These are phyloP conservation scores for Cerastis rubricosa DNA, from an alignment of 2,888 invertebrate species.

Conservation along the genomic window DNA sequence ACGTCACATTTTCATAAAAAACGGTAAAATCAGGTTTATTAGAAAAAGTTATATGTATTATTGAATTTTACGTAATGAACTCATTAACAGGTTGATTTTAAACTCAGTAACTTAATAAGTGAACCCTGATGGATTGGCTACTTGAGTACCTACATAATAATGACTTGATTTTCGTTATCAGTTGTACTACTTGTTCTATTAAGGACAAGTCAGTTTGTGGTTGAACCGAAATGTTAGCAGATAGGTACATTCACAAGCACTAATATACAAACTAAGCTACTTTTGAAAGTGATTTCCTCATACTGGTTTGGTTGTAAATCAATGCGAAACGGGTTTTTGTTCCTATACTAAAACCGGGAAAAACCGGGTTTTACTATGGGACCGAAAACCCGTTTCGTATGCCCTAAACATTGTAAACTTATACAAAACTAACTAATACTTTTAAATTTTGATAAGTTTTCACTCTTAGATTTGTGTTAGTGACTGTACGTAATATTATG, in stretches of 20 bases:
- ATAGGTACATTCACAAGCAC: not conserved
- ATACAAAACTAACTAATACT: not conserved
- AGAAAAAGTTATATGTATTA: no score
- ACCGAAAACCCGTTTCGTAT: no score
- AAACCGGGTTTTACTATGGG: no score
- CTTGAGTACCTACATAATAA: slow-evolving; percentile 15
- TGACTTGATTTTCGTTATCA: slow-evolving; percentile 22
- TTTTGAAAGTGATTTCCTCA: not conserved
- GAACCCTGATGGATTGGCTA: slow-evolving; percentile 10
- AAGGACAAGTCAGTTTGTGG: not conserved
- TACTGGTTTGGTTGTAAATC: not conserved
- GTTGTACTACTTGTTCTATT: slow-evolving; percentile 9
- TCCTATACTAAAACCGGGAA: no score
- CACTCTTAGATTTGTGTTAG: not conserved
- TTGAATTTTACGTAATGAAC: slow-evolving; percentile 11
- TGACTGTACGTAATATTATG: not conserved
- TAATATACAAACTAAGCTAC: not conserved
- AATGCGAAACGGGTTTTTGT: no score
- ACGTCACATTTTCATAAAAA: no score
- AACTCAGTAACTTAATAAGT: slow-evolving; percentile 14
- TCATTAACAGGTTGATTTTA: slow-evolving; percentile 23
- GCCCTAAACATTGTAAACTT: not conserved
- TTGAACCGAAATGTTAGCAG: slow-evolving; percentile 12
- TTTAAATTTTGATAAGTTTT: not conserved
- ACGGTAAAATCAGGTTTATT: no score